These are phyloP conservation scores for Tuta absoluta DNA, from an alignment of 2,888 invertebrate genomes.

Conservation along the genomic window DNA sequence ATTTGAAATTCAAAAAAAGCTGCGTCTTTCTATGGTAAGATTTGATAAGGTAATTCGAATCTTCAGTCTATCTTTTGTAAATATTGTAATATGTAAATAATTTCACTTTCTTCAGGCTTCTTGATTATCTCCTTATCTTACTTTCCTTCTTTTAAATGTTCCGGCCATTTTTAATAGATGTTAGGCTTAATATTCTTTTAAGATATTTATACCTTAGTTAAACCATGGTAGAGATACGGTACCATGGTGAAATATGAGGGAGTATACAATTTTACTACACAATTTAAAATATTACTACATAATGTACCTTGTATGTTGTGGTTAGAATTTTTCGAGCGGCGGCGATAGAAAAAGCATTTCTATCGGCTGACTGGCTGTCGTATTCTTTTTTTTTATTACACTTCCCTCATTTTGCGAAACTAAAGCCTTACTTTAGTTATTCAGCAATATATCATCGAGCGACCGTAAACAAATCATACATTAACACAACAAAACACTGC, in stretches of 20 bases:
- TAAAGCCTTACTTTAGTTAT: constrained; percentile 33
- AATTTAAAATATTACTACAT: not conserved
- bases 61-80: constrained; percentile 10
- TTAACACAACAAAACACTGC: constrained; percentile 44
- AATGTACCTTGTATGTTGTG: not conserved
- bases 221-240: not conserved
- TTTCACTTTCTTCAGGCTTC: not conserved
- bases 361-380: not conserved
- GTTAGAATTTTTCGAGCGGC: no score
- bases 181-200: constrained; percentile 51
- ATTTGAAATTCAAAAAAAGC: constrained; percentile 9
- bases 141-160: constrained; percentile 64
- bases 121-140: constrained; percentile 27
- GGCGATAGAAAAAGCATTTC: no score
- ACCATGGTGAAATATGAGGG: not conserved
- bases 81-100: constrained; percentile 4
- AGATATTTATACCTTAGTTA: constrained; percentile 24
- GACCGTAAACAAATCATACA: constrained; percentile 34
- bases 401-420: not conserved
- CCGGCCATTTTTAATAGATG: constrained; percentile 78
- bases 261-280: constrained; percentile 3
- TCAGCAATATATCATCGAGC: not conserved
- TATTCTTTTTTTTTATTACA: not conserved
- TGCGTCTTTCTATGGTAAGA: constrained; percentile 9
- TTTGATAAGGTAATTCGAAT: constrained; percentile 2